Percentiles rank a stretch among this genome's conserved stretches.
Conservation (phyloP, 2,888 invertebrate species). For the Cantharis rustica region DNA sequence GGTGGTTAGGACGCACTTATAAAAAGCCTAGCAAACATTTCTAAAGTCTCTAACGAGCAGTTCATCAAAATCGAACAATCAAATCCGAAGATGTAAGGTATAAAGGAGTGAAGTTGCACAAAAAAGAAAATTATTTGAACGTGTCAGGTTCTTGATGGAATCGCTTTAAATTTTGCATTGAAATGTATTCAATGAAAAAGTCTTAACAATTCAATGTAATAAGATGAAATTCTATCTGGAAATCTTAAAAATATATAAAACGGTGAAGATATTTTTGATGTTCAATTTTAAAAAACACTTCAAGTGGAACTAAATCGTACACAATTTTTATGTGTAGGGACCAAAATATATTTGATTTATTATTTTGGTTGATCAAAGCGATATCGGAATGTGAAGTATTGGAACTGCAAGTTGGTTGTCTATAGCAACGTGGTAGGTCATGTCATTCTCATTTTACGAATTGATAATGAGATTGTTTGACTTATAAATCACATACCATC, state of each 20-base stretch:
- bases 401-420: background rate
- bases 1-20: background rate
- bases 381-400: background rate
- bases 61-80: background rate
- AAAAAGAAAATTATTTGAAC: background rate
- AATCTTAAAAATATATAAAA: background rate
- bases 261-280: background rate
- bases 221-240: background rate
- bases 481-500: slow-evolving; percentile 10
- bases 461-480: slow-evolving; percentile 16
- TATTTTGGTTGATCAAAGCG: background rate
- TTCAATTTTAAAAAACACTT: background rate
- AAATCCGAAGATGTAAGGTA: background rate
- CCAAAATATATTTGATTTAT: background rate
- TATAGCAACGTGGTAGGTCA: slow-evolving; percentile 8
- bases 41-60: background rate
- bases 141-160: background rate
- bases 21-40: background rate
- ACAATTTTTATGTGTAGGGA: background rate
- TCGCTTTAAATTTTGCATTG: background rate
- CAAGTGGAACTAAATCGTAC: background rate
- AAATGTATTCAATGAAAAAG: background rate
- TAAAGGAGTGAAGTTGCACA: background rate
- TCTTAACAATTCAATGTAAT: background rate
- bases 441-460: slow-evolving; percentile 11